Percentiles rank a stretch among this genome's conserved stretches.
These are phyloP conservation scores for Gallinago nigripennis DNA, from an alignment of 2,797 vertebrate species.

Conservation along the genomic window DNA sequence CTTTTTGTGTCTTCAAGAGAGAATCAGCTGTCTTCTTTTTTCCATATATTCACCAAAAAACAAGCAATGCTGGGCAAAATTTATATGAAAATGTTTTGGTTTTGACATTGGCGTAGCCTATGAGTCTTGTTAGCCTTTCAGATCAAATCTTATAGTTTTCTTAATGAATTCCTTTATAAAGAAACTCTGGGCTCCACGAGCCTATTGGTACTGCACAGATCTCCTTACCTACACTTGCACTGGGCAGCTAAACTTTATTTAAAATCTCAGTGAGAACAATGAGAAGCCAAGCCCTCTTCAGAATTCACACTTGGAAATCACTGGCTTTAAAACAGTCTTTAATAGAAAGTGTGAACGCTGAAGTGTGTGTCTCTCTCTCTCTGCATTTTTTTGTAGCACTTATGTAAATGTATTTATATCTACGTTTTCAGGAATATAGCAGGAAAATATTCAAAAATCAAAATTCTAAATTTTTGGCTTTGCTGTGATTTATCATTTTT, in stretches of 20 bases:
- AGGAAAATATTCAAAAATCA: rapidly evolving
- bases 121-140: not conserved
- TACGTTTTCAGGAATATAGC: not conserved
- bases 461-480: not conserved
- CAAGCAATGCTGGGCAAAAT: not conserved
- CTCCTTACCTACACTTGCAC: rapidly evolving
- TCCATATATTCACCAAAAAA: not conserved
- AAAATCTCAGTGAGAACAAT: not conserved
- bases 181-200: not conserved
- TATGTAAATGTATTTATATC: rapidly evolving
- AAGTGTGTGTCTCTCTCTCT: rapidly evolving
- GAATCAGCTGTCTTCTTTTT: not conserved
- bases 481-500: not conserved
- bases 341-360: not conserved
- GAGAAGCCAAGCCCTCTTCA: not conserved
- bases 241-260: not conserved
- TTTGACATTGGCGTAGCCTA: not conserved
- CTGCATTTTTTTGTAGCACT: not conserved
- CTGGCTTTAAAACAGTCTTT: not conserved
- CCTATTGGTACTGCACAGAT: not conserved
- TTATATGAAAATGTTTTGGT: not conserved
- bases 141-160: not conserved
- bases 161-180: not conserved
- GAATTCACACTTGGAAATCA: not conserved
- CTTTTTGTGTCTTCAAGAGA: not conserved